Evolutionary conservation across 2,888 invertebrate genomes (phyloP).

Genomic region (Hypercompe scribonia): DNA sequence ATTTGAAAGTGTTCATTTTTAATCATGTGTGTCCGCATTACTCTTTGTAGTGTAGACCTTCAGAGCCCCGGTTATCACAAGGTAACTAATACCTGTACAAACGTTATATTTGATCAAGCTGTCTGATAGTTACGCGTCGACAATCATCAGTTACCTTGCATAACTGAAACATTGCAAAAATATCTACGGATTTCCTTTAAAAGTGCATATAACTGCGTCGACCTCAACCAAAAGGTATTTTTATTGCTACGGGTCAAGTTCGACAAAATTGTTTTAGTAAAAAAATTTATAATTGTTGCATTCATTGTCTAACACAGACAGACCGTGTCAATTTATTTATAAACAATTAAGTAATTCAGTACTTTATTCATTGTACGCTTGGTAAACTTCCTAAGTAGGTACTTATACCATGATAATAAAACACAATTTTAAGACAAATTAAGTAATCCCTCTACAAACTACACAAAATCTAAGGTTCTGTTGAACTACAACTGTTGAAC

Average conservation of each 20-base stretch:
- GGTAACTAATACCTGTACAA: constrained; percentile 28
- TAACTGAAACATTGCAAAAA: constrained; percentile 25
- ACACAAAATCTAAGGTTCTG: constrained; percentile 1
- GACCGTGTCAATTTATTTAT: constrained; percentile 28
- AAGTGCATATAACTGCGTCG: constrained; percentile 23
- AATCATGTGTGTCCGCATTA: background rate
- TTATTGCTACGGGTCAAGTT: constrained; percentile 47
- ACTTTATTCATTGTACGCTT: background rate
- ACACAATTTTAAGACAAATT: background rate
- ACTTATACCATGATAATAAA: background rate
- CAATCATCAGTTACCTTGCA: constrained; percentile 36
- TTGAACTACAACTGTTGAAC: constrained; percentile 1
- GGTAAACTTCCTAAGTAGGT: background rate
- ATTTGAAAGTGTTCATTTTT: background rate
- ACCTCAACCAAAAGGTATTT: constrained; percentile 33
- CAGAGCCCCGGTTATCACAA: constrained; percentile 37
- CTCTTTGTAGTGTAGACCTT: constrained; percentile 25
- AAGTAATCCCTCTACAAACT: constrained; percentile 10
- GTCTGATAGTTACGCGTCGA: constrained; percentile 39
- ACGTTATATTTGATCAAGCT: constrained; percentile 40
- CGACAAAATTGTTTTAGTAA: constrained; percentile 24
- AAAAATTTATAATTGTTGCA: constrained; percentile 27
- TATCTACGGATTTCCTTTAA: constrained; percentile 44
- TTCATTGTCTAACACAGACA: constrained; percentile 24
- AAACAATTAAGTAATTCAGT: background rate